Percentiles rank a stretch among this genome's conserved stretches.
These are phyloP conservation scores for Anser cygnoides DNA, from an alignment of 2,113 vertebrate species.

Conservation along the genomic window DNA sequence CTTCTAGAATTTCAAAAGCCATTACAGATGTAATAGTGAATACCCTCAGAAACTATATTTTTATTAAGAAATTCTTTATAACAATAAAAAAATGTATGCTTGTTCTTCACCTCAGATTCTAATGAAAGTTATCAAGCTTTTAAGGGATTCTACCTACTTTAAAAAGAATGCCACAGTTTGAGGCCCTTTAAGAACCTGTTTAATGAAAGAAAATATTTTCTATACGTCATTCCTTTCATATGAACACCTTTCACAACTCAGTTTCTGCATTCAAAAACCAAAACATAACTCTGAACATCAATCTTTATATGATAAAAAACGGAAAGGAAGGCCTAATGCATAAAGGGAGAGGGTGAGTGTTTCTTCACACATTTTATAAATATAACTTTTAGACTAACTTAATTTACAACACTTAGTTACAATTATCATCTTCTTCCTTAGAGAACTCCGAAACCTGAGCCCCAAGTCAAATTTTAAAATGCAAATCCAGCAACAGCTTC, in stretches of 20 bases:
- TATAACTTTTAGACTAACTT: conserved; percentile 55
- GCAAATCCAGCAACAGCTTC: conserved; percentile 85
- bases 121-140: neutral
- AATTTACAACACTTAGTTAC: conserved; percentile 64
- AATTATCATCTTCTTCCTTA: conserved; percentile 68
- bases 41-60: neutral
- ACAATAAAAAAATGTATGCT: neutral
- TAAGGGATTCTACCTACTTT: neutral
- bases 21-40: conserved; percentile 21
- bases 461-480: conserved; percentile 79
- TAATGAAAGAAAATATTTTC: neutral
- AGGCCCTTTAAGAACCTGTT: neutral
- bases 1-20: conserved; percentile 53
- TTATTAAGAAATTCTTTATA: conserved; percentile 15
- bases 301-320: neutral
- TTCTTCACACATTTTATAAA: conserved; percentile 39
- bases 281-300: neutral
- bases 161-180: neutral
- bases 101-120: neutral
- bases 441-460: conserved; percentile 73
- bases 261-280: neutral
- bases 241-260: neutral
- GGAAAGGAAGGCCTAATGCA: neutral
- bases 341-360: neutral
- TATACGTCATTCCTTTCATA: neutral